These are phyloP conservation scores for Heliconius hermathena DNA, from an alignment of 1,140 invertebrate species.

Conservation along the genomic window DNA sequence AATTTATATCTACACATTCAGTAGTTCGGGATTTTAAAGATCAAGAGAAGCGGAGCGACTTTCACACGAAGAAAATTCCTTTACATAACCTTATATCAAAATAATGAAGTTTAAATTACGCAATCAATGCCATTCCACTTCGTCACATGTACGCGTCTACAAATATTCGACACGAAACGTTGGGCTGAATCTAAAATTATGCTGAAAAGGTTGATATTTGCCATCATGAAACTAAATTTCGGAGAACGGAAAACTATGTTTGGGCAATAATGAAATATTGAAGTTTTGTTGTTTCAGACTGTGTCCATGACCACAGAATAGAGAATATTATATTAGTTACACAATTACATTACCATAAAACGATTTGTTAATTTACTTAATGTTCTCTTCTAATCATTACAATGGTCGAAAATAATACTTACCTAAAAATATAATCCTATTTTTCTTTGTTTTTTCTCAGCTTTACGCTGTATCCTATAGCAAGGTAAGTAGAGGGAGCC, in stretches of 20 bases:
- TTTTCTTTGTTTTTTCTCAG: background rate
- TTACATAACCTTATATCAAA: background rate
- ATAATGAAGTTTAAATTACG: constrained; percentile 7
- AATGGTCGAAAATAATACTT: background rate
- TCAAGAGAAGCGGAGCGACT: background rate
- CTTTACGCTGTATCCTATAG: no score
- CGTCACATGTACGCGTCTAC: background rate
- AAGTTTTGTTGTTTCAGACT: background rate
- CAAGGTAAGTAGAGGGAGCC: no score
- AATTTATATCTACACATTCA: background rate
- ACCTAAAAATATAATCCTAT: background rate
- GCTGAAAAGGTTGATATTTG: constrained; percentile 24
- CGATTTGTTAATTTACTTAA: background rate
- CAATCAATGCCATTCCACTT: background rate
- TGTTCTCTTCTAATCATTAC: background rate
- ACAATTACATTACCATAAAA: background rate
- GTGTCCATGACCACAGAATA: background rate
- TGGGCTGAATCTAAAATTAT: constrained; percentile 21
- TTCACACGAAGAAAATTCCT: background rate
- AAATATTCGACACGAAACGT: background rate
- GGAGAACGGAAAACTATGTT: constrained; percentile 14
- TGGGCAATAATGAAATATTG: background rate
- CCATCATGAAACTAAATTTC: constrained; percentile 15
- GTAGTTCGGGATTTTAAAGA: background rate
- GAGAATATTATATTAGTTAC: background rate